Conservation (phyloP, 2,113 vertebrate genomes). For the Vicugna pacos region DNA sequence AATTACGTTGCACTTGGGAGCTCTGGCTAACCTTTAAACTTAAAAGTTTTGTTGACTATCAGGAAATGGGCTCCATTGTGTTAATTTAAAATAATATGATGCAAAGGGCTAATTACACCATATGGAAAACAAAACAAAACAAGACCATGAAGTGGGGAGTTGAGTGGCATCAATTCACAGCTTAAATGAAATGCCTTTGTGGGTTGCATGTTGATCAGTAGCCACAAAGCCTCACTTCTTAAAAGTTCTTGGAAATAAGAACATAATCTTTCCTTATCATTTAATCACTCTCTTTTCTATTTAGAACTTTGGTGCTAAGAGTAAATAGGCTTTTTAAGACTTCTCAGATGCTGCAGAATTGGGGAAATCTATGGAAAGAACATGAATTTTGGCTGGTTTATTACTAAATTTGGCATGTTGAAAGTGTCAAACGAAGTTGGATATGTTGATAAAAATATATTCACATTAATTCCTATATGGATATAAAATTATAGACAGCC, state of each 20-base stretch:
- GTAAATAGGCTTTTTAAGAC: fast-evolving
- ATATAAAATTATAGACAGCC: not conserved
- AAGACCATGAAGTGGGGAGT: not conserved
- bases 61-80: not conserved
- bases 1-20: not conserved
- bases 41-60: not conserved
- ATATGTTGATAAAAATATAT: not conserved
- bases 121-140: not conserved
- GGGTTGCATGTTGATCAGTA: too few relatives aligned
- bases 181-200: not conserved
- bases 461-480: not conserved
- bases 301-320: not conserved
- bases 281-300: not conserved
- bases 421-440: not conserved
- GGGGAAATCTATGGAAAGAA: not conserved
- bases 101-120: not conserved
- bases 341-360: not conserved
- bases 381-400: not conserved
- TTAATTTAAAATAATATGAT: not conserved
- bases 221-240: not conserved
- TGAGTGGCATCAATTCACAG: fast-evolving
- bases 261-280: not conserved
- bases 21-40: not conserved
- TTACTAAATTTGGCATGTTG: not conserved
- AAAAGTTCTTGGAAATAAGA: not conserved